phyloP scores from a whole-genome alignment of 53 echinoderm and acorn worm species.

The Crossaster papposus region DNA sequence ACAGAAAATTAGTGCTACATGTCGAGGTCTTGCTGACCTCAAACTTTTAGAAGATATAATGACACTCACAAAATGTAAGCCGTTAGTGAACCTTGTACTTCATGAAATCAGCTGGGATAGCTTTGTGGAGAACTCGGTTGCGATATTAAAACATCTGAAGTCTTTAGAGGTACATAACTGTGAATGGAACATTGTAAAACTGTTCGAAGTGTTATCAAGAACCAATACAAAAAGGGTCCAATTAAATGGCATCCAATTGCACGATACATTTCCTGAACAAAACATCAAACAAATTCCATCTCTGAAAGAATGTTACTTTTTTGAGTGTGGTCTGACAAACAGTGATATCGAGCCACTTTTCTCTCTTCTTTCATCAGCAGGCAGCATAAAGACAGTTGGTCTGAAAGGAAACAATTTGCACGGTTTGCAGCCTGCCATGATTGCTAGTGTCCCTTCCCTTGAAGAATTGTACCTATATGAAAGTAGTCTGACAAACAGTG shows the following conservation, averaged over 20 bases:
- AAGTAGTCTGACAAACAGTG: too few species aligned
- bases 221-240: too few species aligned
- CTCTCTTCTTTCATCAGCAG: too few species aligned
- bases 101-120: neutral
- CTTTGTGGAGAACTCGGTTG: neutral
- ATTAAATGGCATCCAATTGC: too few species aligned
- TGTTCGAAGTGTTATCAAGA: neutral
- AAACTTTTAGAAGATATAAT: conserved; percentile 2
- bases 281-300: neutral
- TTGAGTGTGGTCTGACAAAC: neutral
- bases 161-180: neutral
- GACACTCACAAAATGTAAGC: neutral
- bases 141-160: neutral
- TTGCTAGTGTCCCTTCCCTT: too few species aligned
- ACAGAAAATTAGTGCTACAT: neutral
- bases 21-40: neutral
- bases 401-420: too few species aligned
- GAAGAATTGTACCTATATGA: too few species aligned
- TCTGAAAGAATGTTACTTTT: neutral
- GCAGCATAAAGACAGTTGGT: too few species aligned
- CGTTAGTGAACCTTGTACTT: neutral
- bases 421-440: too few species aligned
- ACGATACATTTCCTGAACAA: too few species aligned
- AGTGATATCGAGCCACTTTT: too few species aligned
- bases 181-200: neutral